Evolutionary conservation across 2,888 invertebrate genomes (phyloP).

Genomic region (Ashinkailepas kermadecensis): DNA sequence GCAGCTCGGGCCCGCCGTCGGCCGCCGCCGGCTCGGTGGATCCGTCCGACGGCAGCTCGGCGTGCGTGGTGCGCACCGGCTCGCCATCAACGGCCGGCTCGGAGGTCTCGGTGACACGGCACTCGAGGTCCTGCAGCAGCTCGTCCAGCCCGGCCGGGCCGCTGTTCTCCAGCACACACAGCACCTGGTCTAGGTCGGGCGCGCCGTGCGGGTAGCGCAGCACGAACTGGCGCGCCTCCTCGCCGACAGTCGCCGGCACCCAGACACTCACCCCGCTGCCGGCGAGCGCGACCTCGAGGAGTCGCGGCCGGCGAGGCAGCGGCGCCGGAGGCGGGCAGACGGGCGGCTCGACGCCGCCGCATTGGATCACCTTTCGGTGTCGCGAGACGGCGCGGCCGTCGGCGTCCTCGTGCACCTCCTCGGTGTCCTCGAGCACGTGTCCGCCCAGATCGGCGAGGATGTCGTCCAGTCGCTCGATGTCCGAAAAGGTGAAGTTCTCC

Average conservation of each 20-base stretch:
- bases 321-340: neutral
- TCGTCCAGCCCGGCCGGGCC: slow-evolving; percentile 9
- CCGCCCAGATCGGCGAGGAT: neutral
- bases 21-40: neutral
- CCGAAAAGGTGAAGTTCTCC: neutral
- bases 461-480: slow-evolving; percentile 5
- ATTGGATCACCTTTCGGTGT: neutral
- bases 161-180: slow-evolving; percentile 6
- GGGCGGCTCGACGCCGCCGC: neutral
- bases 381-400: neutral
- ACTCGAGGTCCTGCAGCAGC: neutral
- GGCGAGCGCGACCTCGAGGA: neutral
- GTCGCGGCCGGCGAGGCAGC: neutral
- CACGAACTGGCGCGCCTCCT: neutral
- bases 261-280: neutral
- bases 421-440: neutral
- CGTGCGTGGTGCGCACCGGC: slow-evolving; percentile 12
- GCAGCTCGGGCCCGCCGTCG: neutral
- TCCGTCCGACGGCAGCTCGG: neutral
- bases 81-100: slow-evolving; percentile 8
- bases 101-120: neutral
- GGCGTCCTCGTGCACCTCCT: neutral
- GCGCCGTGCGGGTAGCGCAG: neutral
- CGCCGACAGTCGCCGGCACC: neutral
- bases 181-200: slow-evolving; percentile 14